Evolutionary conservation across 1,140 invertebrate species (phyloP).

Genomic region (Eriocheir sinensis): DNA sequence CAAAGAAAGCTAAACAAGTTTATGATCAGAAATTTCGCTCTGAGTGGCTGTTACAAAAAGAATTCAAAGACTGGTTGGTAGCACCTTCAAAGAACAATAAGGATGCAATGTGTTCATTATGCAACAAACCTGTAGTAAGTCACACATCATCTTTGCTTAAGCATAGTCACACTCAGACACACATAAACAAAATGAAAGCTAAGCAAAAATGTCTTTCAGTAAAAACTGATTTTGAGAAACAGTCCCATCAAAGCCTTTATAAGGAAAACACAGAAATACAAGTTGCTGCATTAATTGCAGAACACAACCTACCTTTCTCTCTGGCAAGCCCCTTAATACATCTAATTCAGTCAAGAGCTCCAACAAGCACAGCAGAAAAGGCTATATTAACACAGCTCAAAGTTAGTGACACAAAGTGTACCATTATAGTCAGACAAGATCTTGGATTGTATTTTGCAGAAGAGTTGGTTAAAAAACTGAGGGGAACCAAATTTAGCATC

Average conservation of each 20-base stretch:
- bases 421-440: slow-evolving; percentile 51
- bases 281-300: slow-evolving; percentile 20
- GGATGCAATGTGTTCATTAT: slow-evolving; percentile 25
- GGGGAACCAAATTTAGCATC: slow-evolving; percentile 44
- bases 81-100: slow-evolving; percentile 38
- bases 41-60: slow-evolving; percentile 6
- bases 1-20: background rate
- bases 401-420: slow-evolving; percentile 47
- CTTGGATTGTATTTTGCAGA: slow-evolving; percentile 38
- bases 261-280: slow-evolving; percentile 40
- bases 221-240: slow-evolving; percentile 43
- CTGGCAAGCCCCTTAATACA: slow-evolving; percentile 15
- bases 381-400: background rate
- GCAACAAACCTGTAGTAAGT: background rate
- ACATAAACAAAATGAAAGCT: slow-evolving; percentile 42
- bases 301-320: slow-evolving; percentile 34
- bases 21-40: slow-evolving; percentile 40
- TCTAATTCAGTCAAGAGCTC: slow-evolving; percentile 34
- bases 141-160: slow-evolving; percentile 35
- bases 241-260: background rate
- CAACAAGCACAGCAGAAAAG: slow-evolving; percentile 41
- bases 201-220: slow-evolving; percentile 3
- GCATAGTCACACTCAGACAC: background rate
- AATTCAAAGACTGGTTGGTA: slow-evolving; percentile 51
- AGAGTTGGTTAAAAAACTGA: slow-evolving; percentile 39